Base-by-base conservation (phyloP, 2,113 vertebrate genomes). In the Ciconia maguari region DNA sequence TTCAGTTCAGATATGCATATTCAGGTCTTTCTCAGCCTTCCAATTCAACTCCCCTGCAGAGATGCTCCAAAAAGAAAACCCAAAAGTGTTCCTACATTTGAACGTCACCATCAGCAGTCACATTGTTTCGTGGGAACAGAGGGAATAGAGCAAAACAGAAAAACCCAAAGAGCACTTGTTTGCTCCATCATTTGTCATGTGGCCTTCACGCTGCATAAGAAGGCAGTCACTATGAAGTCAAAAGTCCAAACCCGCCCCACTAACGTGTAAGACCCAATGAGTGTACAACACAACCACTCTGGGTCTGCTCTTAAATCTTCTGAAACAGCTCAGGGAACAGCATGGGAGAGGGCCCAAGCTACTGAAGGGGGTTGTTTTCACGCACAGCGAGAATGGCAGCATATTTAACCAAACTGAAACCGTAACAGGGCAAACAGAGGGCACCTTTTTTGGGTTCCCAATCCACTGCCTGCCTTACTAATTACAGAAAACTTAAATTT, bases 21-120 rank as follows among this genome's bases (percentile, higher is more conserved):
- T 38, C 26, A 44, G 38, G 29, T 60, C 70, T 86, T 94, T 70
- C 44, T 89, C 61, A 89, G 60, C 10, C 29, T 87, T 71, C 13
- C 27, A 26, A 3, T 11, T 42, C 49, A 70, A 32, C 2, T 34
- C 5, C 20, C 6, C 44, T 6, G 7, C 0, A 9, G 30, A 55
- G 42, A 27, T 15, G 7, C 11, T 42, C 36, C 60, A 42, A 32
- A 78, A 81, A n/a, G 17, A 44, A 83, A 70, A 74, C 8, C 42
- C 32, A 19, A 3, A 79, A 49, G 8, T 49, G 36, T 60, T 24
- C 32, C 5, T 15, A 4, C 6, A 1, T 75, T 55, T 55, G 42
- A 64, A 61, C 29, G 46, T 19, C n/a, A 52, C 1, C 16, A 29
- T 52, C 13, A 71, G 15, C 29, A 62, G 34, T 30, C 27, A 68